Conservation (phyloP, 2,797 vertebrate species). For the Acanthornis magna region DNA sequence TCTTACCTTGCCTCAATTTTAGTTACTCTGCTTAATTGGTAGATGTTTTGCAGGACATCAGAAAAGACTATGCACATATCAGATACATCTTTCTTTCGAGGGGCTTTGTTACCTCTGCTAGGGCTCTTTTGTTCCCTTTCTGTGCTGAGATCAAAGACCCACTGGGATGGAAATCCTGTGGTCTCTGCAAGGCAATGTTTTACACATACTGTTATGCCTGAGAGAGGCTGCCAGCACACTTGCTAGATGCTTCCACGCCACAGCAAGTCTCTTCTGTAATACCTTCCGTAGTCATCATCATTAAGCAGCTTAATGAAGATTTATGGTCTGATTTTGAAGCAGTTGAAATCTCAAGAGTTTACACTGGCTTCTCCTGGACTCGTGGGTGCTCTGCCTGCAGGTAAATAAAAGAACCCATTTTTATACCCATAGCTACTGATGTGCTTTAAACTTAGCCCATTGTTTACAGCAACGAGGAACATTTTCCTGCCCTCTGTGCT, state of each 20-base stretch:
- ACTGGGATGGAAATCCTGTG: neutral
- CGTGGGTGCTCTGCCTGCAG: neutral
- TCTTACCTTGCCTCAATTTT: neutral
- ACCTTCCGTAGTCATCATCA: neutral
- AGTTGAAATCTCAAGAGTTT: neutral
- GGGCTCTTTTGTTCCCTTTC: neutral
- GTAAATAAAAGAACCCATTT: neutral
- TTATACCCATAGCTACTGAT: neutral
- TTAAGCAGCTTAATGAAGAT: neutral
- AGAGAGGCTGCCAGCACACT: neutral
- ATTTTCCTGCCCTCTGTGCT: fast-evolving
- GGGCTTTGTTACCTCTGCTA: neutral
- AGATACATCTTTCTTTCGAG: neutral
- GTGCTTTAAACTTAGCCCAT: neutral
- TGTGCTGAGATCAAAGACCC: neutral
- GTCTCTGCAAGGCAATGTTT: neutral
- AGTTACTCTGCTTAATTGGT: neutral
- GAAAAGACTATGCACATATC: neutral
- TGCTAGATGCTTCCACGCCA: neutral
- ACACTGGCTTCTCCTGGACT: neutral
- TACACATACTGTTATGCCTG: neutral
- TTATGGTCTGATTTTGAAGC: neutral
- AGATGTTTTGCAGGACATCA: neutral
- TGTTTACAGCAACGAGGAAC: neutral
- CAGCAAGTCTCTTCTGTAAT: neutral